These are phyloP conservation scores for Teleogryllus occipitalis DNA, from an alignment of 1,140 invertebrate genomes.

Conservation along the genomic window DNA sequence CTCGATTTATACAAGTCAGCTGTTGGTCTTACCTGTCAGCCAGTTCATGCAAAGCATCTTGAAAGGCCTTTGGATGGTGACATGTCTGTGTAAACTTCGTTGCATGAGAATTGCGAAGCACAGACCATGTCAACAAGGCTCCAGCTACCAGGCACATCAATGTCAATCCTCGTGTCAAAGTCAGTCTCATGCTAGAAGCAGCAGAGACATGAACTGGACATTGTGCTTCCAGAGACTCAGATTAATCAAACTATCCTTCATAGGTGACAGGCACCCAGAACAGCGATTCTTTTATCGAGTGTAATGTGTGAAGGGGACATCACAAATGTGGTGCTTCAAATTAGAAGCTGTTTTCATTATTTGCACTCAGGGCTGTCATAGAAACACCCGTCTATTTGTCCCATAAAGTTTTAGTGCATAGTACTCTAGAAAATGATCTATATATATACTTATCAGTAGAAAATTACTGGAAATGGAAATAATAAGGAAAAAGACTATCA, in stretches of 20 bases:
- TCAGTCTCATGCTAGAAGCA: constrained; percentile 11
- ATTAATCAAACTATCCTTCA: too few species aligned
- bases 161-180: constrained; percentile 8
- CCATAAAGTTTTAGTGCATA: neutral
- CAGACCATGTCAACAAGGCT: constrained; percentile 10
- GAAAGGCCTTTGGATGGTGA: constrained; percentile 14
- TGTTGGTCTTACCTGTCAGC: neutral
- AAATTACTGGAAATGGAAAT: neutral
- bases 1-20: too few species aligned
- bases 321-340: too few species aligned
- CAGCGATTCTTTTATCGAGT: too few species aligned
- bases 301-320: too few species aligned
- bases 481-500: too few species aligned
- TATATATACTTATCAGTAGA: neutral
- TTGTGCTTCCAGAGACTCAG: too few species aligned
- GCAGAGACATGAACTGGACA: neutral
- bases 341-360: too few species aligned
- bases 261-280: too few species aligned
- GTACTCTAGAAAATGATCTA: neutral
- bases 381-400: too few species aligned
- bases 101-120: constrained; percentile 2
- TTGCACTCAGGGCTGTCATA: too few species aligned
- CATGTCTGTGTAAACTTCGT: constrained; percentile 15
- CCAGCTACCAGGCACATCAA: neutral
- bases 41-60: constrained; percentile 12